phyloP scores from a whole-genome alignment of 2,113 vertebrate species.

The Casuarius casuarius region DNA sequence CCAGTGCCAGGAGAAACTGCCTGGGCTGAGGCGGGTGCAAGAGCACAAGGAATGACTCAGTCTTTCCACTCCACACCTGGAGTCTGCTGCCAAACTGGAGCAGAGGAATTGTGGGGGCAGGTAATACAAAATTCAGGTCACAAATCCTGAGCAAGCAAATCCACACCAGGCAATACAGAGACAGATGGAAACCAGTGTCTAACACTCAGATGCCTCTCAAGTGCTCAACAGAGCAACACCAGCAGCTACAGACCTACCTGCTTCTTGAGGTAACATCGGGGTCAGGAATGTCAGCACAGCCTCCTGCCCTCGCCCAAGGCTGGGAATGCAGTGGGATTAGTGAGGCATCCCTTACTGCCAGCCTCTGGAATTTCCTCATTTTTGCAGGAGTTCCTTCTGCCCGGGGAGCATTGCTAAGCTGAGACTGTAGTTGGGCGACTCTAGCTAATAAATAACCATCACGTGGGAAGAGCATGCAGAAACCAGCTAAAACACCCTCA shows the following conservation, averaged over 20 bases:
- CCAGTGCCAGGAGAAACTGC: fast-evolving
- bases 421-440: neutral
- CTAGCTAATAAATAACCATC: neutral
- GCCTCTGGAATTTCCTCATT: fast-evolving
- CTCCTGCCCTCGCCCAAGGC: neutral
- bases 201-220: neutral
- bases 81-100: neutral
- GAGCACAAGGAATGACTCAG: fast-evolving
- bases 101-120: neutral
- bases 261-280: slow-evolving; percentile 18
- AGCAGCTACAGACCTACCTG: slow-evolving; percentile 7
- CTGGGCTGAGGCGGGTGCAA: fast-evolving
- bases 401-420: neutral
- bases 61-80: neutral
- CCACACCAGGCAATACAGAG: fast-evolving
- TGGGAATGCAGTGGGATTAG: fast-evolving
- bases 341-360: neutral
- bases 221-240: neutral
- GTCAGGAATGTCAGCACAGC: neutral
- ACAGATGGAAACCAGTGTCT: fast-evolving
- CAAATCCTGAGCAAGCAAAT: neutral
- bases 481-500: neutral
- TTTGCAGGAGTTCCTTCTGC: neutral
- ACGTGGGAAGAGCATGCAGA: neutral
- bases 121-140: neutral